Evolutionary conservation across 2,888 invertebrate genomes (phyloP).

Genomic region (Augiades crinisus): DNA sequence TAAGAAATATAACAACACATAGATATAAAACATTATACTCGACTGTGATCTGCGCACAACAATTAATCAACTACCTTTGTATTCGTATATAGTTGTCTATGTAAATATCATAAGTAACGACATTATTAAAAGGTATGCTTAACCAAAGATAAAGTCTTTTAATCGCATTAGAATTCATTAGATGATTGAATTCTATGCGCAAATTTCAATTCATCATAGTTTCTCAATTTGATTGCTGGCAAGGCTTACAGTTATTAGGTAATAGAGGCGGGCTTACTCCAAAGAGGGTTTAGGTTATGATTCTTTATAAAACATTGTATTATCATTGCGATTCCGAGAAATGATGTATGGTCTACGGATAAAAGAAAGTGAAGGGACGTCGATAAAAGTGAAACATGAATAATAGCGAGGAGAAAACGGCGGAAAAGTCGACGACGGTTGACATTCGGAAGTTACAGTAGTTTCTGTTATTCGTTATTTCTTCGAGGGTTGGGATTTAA

Average conservation of each 20-base stretch:
- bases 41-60: neutral
- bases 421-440: slow-evolving; percentile 35
- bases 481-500: slow-evolving; percentile 2
- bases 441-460: slow-evolving; percentile 35
- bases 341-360: slow-evolving; percentile 8
- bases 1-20: neutral
- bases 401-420: slow-evolving; percentile 23
- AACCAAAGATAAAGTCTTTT: neutral
- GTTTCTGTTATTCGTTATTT: slow-evolving; percentile 15
- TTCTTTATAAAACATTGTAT: slow-evolving; percentile 15
- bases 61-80: no score
- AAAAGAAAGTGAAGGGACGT: slow-evolving; percentile 23
- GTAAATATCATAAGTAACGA: neutral
- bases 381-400: slow-evolving; percentile 20
- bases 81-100: neutral
- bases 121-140: slow-evolving; percentile 1
- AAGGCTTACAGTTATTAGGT: slow-evolving; percentile 11
- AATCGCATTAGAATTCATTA: slow-evolving; percentile 22
- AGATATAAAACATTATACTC: neutral
- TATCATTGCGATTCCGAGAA: slow-evolving; percentile 8
- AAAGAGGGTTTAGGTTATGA: neutral
- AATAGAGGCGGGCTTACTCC: neutral
- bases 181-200: slow-evolving; percentile 12
- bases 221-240: slow-evolving; percentile 19
- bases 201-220: slow-evolving; percentile 21